Conservation (phyloP, 2,113 vertebrate genomes). For the Elanus axillaris region DNA sequence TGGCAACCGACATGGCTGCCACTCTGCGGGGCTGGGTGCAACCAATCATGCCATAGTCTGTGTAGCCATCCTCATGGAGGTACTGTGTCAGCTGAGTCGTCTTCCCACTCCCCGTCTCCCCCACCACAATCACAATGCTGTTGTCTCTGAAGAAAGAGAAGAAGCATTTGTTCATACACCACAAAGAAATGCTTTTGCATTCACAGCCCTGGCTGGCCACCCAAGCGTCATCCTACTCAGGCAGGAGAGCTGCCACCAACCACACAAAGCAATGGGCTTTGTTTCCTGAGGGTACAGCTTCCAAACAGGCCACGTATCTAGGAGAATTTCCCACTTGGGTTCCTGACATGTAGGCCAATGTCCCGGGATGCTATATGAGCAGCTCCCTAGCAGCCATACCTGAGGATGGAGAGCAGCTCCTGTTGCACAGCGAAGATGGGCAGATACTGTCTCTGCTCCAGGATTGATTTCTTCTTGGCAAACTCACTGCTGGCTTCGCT, state of each 20-base stretch:
- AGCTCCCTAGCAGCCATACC: conserved; percentile 67
- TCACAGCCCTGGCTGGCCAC: background rate
- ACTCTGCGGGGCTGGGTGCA: conserved; percentile 96
- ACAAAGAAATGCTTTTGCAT: background rate
- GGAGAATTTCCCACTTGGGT: background rate
- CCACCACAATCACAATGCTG: conserved; percentile 97
- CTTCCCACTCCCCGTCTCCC: conserved; percentile 96
- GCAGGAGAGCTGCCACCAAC: background rate
- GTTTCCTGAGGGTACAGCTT: background rate
- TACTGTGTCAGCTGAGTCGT: conserved; percentile 98
- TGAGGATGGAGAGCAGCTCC: conserved; percentile 93
- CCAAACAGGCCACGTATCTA: accelerated
- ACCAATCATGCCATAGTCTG: conserved; percentile 95
- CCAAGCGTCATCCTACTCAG: background rate
- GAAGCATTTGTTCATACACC: background rate
- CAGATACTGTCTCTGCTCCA: conserved; percentile 95
- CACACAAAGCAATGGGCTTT: background rate
- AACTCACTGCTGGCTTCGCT: conserved; percentile 94
- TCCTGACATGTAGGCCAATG: background rate
- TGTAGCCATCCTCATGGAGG: conserved; percentile 95
- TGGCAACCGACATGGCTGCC: conserved; percentile 97
- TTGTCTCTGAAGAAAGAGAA: conserved; percentile 82
- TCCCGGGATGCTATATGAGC: background rate
- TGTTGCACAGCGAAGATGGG: conserved; percentile 97
- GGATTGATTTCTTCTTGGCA: conserved; percentile 90